Evolutionary conservation across 2,797 vertebrate species (phyloP), one percentile per base, ranked within the genome.

Genomic region (Limosa lapponica): DNA sequence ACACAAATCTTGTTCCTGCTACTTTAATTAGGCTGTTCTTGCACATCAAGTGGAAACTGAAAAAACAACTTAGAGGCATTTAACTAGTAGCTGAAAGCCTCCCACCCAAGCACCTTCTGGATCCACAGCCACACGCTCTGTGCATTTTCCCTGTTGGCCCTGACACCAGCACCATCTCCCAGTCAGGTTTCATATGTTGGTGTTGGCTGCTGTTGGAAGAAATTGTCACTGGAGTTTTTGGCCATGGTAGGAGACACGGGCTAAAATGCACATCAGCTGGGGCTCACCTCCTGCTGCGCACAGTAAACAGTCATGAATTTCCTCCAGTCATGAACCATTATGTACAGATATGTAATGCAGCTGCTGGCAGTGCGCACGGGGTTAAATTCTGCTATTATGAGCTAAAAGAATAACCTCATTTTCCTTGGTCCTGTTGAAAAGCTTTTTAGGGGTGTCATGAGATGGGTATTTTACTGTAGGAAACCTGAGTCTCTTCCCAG

Each of bases 21-120:
- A 49, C 78, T 93, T 95, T 75, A 90, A 78, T 82, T 88, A 86
- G 71, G 49, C 36, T 65, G 58, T 65, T 37, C 48, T 81, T 90
- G 25, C 64, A 51, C 62, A 49, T 74, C 61, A 87, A 71, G 32
- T 36, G 44, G 55, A 87, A 94, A 77, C 49, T 34, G 59, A 85
- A 73, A 75, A 92, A 92, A 86, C 34, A 59, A 11, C 52, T 70
- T 23, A 32, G n/a, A 89, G 74, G 8, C 52, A 61, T 84, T 82
- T 67, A 93, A 74, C 30, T 80, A 74, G 62, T 34, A 64, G 13
- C 61, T 58, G 24, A 73, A 87, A 91, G 39, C 51, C 54, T 91
- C 67, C 78, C 32, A 79, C 62, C 4, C 70, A 24, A 85, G 43
- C 27, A 57, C 41, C 49, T 84, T 84, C 66, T 69, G 78, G 25